Conservation (phyloP, 1,140 invertebrate genomes). For the Tribolium madens region DNA sequence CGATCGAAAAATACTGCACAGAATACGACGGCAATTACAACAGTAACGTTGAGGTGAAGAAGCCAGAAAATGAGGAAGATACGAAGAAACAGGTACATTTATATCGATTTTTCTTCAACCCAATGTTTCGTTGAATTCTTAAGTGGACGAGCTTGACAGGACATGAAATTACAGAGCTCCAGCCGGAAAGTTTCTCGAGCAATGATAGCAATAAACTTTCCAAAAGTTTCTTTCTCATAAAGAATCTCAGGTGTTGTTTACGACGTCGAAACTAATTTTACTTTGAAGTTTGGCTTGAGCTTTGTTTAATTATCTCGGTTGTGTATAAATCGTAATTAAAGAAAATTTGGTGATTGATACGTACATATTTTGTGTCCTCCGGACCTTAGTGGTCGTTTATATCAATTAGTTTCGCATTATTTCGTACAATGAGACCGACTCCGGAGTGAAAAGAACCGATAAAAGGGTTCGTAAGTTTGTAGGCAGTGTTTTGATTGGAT, state of each 20-base stretch:
- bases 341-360: neutral
- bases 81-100: constrained; percentile 42
- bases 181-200: neutral
- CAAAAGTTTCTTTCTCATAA: constrained; percentile 1
- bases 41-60: constrained; percentile 10
- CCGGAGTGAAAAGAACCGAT: neutral
- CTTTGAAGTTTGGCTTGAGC: neutral
- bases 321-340: neutral
- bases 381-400: neutral
- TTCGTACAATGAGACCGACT: neutral
- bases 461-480: neutral
- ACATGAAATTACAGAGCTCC: neutral
- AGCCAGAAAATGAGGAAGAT: constrained; percentile 28
- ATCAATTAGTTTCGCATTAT: neutral
- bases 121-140: neutral
- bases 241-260: constrained; percentile 13
- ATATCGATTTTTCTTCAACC: neutral
- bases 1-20: constrained; percentile 49
- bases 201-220: constrained; percentile 11
- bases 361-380: neutral
- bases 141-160: neutral
- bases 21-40: constrained; percentile 48
- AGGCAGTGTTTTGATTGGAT: neutral
- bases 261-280: neutral
- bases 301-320: neutral